phyloP scores from a whole-genome alignment of 2,113 vertebrate species.

The Ailuropoda melanoleuca region DNA sequence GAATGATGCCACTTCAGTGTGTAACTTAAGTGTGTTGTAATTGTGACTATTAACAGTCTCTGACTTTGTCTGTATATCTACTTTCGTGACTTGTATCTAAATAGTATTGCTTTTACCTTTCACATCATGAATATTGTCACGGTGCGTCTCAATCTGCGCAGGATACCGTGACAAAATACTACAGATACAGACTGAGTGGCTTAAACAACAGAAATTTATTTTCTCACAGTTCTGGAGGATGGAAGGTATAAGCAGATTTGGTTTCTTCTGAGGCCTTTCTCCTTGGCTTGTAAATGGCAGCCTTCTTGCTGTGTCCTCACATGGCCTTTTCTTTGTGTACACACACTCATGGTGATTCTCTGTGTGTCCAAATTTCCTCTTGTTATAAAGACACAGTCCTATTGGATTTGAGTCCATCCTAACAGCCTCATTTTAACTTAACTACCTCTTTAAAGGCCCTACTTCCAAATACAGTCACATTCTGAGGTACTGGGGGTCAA shows the following conservation, averaged over 20 bases:
- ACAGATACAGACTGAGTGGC: neutral
- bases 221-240: neutral
- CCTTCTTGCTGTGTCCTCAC: neutral
- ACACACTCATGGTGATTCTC: neutral
- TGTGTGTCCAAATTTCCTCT: neutral
- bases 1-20: neutral
- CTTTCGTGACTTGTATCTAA: neutral
- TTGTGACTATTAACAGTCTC: neutral
- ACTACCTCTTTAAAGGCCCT: neutral
- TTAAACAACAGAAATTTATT: conserved; percentile 27
- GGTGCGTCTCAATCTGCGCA: neutral
- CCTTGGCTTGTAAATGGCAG: neutral
- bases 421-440: neutral
- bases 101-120: neutral
- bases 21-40: neutral
- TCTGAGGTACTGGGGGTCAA: neutral
- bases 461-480: neutral
- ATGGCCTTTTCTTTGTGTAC: neutral
- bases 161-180: neutral
- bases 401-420: neutral
- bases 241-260: neutral
- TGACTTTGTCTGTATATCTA: neutral
- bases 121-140: neutral
- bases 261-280: neutral
- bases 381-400: neutral